A percentile compares a stretch with the other conserved stretches of the same genome.
Evolutionary conservation across 2,113 vertebrate species (phyloP).

Genomic region (Eonycteris spelaea): DNA sequence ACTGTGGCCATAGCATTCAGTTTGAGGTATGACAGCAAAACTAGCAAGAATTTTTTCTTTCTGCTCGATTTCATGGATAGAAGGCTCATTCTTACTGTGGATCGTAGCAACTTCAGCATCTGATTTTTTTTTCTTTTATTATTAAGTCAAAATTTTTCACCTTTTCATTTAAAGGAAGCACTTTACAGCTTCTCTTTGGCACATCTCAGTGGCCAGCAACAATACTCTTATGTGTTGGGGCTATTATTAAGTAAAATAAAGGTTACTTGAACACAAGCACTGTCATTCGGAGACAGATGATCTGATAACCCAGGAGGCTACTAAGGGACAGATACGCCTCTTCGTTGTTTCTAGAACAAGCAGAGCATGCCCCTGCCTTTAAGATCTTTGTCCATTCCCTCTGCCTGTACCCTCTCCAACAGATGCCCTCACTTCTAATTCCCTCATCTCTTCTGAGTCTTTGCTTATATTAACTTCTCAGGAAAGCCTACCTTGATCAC

Average conservation of each 20-base stretch:
- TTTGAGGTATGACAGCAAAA: background rate
- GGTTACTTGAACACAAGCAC: background rate
- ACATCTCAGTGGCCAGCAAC: background rate
- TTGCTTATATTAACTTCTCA: background rate
- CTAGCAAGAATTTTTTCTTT: background rate
- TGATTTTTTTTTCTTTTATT: background rate
- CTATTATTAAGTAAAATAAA: background rate
- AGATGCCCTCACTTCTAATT: background rate
- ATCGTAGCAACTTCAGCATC: background rate
- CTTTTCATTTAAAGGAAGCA: background rate
- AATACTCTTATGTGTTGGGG: background rate
- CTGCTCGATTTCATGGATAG: background rate
- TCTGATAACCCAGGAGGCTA: background rate
- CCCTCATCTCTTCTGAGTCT: background rate
- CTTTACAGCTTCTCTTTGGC: background rate
- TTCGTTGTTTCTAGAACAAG: background rate
- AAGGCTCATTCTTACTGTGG: background rate
- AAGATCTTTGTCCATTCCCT: background rate
- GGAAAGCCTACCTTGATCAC: background rate
- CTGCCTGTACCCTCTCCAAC: background rate
- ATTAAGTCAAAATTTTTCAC: background rate
- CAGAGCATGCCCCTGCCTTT: background rate
- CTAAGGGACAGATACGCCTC: background rate
- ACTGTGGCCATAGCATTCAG: background rate
- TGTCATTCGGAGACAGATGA: background rate